Percentiles rank a stretch among this genome's conserved stretches.
These are phyloP conservation scores for Eunapius fragilis DNA, from an alignment of 37 sponge, comb jelly and placozoan genomes.

Conservation along the genomic window DNA sequence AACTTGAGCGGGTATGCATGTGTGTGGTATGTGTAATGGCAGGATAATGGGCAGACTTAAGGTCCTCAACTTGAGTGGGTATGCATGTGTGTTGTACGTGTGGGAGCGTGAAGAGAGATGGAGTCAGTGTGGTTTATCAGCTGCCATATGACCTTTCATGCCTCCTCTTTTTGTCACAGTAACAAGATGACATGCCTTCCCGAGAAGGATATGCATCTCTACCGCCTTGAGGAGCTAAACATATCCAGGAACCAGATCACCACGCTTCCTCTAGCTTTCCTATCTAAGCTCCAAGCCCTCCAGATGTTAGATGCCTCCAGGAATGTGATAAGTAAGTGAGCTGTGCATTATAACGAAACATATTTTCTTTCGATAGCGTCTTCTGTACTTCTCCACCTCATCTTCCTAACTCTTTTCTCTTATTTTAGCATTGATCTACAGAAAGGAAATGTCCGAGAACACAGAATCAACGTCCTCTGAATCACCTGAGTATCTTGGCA, in stretches of 20 bases:
- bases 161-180: neutral
- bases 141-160: neutral
- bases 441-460: neutral
- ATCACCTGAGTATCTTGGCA: conserved; percentile 52
- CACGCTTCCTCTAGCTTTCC: conserved; percentile 36
- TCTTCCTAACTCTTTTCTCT: neutral
- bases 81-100: no score
- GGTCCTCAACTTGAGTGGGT: no score
- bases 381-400: neutral
- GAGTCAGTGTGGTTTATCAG: no score
- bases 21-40: no score
- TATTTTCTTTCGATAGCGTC: neutral
- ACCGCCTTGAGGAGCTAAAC: conserved; percentile 35
- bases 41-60: no score
- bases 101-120: no score
- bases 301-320: conserved; percentile 53
- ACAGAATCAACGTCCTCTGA: neutral
- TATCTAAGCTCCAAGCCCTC: conserved; percentile 41
- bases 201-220: conserved; percentile 10
- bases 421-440: no score
- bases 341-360: no score
- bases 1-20: conserved; percentile 21
- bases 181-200: conserved; percentile 53
- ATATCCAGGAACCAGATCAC: conserved; percentile 50
- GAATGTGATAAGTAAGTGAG: conserved; percentile 58